Evolutionary conservation across 1,140 invertebrate species (phyloP).

Genomic region (Papilio xuthus): DNA sequence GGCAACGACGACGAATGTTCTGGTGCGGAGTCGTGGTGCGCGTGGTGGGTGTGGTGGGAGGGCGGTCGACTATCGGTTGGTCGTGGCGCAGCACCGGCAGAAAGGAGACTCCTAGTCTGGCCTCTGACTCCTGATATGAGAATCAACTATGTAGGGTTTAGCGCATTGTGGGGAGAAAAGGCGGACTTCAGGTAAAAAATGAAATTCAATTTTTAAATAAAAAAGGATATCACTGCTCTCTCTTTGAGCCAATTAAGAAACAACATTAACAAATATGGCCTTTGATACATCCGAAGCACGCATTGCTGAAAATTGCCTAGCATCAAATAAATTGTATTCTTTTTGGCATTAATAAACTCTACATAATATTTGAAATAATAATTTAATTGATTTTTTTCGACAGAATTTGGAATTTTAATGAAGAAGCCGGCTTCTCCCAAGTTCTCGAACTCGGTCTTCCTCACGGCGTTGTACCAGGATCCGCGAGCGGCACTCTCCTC

Average conservation of each 20-base stretch:
- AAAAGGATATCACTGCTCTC: too few relatives aligned
- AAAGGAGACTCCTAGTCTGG: conserved; percentile 81
- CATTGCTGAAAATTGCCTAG: too few relatives aligned
- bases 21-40: conserved; percentile 76
- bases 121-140: conserved; percentile 82
- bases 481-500: conserved; percentile 82
- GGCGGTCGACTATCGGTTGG: conserved; percentile 82
- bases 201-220: conserved; percentile 17
- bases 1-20: conserved; percentile 76
- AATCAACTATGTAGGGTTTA: conserved; percentile 83
- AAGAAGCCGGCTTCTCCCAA: conserved; percentile 86
- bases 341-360: too few relatives aligned
- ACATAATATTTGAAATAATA: neutral
- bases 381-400: conserved; percentile 45
- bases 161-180: conserved; percentile 82
- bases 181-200: conserved; percentile 83
- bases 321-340: too few relatives aligned
- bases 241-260: neutral
- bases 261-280: too few relatives aligned
- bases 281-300: too few relatives aligned
- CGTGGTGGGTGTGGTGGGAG: conserved; percentile 85
- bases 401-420: conserved; percentile 86
- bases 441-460: conserved; percentile 84
- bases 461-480: conserved; percentile 83
- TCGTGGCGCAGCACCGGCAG: conserved; percentile 77